Conservation (phyloP, 2,888 invertebrate species). For the Torymus texanus region DNA sequence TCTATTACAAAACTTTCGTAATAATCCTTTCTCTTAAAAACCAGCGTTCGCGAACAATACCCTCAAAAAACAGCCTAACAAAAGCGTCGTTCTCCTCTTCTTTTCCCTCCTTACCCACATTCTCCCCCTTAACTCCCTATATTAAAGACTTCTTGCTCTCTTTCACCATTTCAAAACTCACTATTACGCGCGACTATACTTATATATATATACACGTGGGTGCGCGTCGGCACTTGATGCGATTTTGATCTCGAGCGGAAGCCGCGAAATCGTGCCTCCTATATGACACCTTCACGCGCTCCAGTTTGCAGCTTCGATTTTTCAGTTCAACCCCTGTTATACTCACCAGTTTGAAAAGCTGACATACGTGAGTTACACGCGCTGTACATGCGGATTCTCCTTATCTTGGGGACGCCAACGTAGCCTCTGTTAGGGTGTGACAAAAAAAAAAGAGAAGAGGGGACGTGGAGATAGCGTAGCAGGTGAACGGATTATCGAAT, state of each 20-base stretch:
- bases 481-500: constrained; percentile 15
- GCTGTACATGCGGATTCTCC: not conserved
- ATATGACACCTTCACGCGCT: not conserved
- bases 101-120: too few relatives aligned
- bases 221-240: not conserved
- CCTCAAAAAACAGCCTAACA: too few relatives aligned
- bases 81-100: too few relatives aligned
- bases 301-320: not conserved
- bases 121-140: not conserved
- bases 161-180: not conserved
- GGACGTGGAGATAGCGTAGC: not conserved
- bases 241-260: constrained; percentile 19
- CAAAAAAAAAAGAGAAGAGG: not conserved
- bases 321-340: not conserved
- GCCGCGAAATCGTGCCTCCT: constrained; percentile 11
- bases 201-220: too few relatives aligned
- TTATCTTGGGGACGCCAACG: too few relatives aligned
- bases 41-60: too few relatives aligned
- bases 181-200: not conserved
- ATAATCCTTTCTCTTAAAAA: too few relatives aligned
- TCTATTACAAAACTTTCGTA: too few relatives aligned
- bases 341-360: too few relatives aligned
- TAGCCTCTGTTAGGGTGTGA: not conserved
- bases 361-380: not conserved
- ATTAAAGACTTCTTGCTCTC: constrained; percentile 18